Percentiles rank a stretch among this genome's conserved stretches.
Conservation (phyloP, 2,888 invertebrate genomes). For the Drosophila macrospina region DNA sequence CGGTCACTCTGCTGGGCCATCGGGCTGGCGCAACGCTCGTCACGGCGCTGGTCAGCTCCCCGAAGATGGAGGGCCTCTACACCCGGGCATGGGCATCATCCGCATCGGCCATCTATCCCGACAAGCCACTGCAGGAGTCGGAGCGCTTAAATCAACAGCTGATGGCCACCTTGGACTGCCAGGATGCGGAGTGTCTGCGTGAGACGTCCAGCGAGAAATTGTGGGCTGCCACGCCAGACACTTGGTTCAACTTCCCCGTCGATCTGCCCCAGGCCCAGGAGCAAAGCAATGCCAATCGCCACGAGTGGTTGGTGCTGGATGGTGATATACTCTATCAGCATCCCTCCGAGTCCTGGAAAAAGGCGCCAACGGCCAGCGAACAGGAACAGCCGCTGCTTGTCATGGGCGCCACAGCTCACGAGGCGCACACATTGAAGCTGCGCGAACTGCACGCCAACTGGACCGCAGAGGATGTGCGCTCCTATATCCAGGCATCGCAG, state of each 20-base stretch:
- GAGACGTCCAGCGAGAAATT: conserved; percentile 87
- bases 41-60: conserved; percentile 89
- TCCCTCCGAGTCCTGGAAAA: conserved; percentile 89
- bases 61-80: conserved; percentile 89
- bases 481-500: conserved; percentile 87
- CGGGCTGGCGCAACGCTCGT: conserved; percentile 94
- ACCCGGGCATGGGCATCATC: conserved; percentile 93
- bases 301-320: conserved; percentile 92
- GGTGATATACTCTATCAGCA: conserved; percentile 89
- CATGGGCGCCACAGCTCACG: conserved; percentile 91
- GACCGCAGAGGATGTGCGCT: conserved; percentile 88
- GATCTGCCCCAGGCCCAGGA: conserved; percentile 87
- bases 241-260: conserved; percentile 88
- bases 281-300: conserved; percentile 86
- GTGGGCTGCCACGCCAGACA: conserved; percentile 89
- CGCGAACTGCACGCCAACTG: conserved; percentile 88
- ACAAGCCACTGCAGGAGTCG: conserved; percentile 87
- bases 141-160: conserved; percentile 88
- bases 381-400: conserved; percentile 86
- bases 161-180: conserved; percentile 87
- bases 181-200: conserved; percentile 87
- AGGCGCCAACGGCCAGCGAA: conserved; percentile 81
- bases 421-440: conserved; percentile 88
- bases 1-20: conserved; percentile 94
- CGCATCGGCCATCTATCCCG: conserved; percentile 90